These are phyloP conservation scores for Alitta virens DNA, from an alignment of 2,888 invertebrate genomes.

Conservation along the genomic window DNA sequence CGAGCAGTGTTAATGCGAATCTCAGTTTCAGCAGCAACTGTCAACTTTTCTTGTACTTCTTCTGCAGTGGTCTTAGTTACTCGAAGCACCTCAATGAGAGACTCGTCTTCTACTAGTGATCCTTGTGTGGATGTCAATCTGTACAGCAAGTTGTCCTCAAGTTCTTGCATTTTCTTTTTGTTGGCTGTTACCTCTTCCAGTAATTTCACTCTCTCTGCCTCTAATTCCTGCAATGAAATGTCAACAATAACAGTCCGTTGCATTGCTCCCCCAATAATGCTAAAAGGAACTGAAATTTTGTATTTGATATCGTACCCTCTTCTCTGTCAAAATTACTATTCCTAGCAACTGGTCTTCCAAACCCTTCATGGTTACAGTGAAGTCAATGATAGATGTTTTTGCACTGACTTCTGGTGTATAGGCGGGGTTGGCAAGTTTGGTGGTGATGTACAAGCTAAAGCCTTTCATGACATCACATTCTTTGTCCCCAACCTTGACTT, in stretches of 20 bases:
- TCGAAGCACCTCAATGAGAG: conserved; percentile 68
- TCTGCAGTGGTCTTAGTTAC: conserved; percentile 65
- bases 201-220: conserved; percentile 86
- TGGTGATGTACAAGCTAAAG: conserved; percentile 92
- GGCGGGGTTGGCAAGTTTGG: conserved; percentile 92
- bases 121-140: conserved; percentile 91
- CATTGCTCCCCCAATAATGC: not conserved
- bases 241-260: not conserved
- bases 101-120: conserved; percentile 92
- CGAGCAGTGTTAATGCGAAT: conserved; percentile 89
- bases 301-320: conserved; percentile 62
- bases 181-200: conserved; percentile 96
- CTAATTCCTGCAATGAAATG: conserved; percentile 67
- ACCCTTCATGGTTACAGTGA: conserved; percentile 95
- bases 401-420: conserved; percentile 97
- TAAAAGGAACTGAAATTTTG: not conserved
- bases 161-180: conserved; percentile 91
- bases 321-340: conserved; percentile 92
- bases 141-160: conserved; percentile 87
- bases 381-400: conserved; percentile 94
- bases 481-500: conserved; percentile 69
- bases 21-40: conserved; percentile 89
- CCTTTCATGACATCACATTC: conserved; percentile 96
- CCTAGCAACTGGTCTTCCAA: conserved; percentile 90
- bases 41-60: conserved; percentile 90